Evolutionary conservation across 2,888 invertebrate species (phyloP).

Genomic region (Lithophane semibrunnea): DNA sequence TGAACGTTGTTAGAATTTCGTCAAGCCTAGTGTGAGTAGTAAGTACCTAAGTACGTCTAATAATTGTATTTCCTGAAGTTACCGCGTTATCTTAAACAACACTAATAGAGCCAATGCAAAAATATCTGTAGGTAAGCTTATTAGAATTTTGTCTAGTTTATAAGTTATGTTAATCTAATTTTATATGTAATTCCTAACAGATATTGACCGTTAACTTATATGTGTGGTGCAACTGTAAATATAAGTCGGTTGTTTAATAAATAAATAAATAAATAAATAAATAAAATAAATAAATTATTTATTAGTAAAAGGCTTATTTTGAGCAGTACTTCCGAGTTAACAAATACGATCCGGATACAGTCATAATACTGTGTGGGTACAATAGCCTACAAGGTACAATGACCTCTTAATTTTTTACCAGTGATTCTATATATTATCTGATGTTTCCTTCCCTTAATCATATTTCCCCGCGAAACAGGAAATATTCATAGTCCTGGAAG

Average conservation of each 20-base stretch:
- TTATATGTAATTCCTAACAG: too few species aligned
- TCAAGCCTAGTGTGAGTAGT: background rate
- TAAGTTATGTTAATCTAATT: too few species aligned
- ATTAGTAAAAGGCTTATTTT: background rate
- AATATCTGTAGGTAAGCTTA: background rate
- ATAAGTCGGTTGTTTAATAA: too few species aligned
- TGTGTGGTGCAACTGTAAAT: too few species aligned
- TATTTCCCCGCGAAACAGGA: conserved; percentile 31
- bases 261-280: too few species aligned
- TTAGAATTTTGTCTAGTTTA: too few species aligned
- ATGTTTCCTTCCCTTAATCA: conserved; percentile 12
- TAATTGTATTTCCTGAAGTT: background rate
- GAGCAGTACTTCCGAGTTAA: background rate
- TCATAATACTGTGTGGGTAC: background rate
- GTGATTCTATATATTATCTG: background rate
- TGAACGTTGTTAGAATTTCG: background rate
- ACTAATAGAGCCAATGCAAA: background rate
- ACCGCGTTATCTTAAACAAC: background rate
- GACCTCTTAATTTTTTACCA: too few species aligned
- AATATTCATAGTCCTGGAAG: conserved; percentile 52
- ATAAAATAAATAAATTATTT: too few species aligned
- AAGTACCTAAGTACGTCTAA: background rate
- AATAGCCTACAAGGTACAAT: background rate
- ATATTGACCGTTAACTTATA: too few species aligned
- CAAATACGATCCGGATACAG: background rate